Percentiles rank a stretch among this genome's conserved stretches.
phyloP scores from a whole-genome alignment of 1,140 invertebrate species.

The Ptiloglossa arizonensis region DNA sequence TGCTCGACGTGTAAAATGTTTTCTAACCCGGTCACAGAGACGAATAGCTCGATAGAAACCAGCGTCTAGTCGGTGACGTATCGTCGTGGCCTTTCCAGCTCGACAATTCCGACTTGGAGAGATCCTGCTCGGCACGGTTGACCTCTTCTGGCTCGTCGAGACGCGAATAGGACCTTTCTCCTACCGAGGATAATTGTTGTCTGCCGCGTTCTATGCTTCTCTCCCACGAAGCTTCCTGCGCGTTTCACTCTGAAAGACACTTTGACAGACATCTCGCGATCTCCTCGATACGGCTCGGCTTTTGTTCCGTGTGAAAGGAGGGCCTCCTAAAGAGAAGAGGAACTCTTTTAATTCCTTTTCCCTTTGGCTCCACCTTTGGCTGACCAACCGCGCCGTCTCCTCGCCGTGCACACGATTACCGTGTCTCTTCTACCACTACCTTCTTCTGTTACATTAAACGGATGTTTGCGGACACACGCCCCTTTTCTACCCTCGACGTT shows the following conservation, averaged over 20 bases:
- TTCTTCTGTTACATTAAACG: neutral
- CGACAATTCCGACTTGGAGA: conserved; percentile 21
- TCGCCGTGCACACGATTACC: conserved; percentile 4
- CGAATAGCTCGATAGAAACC: neutral
- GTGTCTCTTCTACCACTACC: neutral
- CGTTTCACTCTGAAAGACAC: conserved; percentile 23
- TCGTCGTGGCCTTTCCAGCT: conserved; percentile 47
- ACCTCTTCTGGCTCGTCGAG: conserved; percentile 48
- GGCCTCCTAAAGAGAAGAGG: neutral
- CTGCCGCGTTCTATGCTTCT: conserved; percentile 30
- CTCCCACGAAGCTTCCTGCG: conserved; percentile 32
- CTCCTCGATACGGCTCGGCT: conserved; percentile 23
- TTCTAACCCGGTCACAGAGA: neutral
- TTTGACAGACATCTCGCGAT: conserved; percentile 40
- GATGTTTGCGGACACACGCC: conserved; percentile 13
- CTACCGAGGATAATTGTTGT: conserved; percentile 51
- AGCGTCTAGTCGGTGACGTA: conserved; percentile 1
- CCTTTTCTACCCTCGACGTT: neutral
- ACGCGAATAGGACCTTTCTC: conserved; percentile 48
- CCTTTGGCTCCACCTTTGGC: neutral
- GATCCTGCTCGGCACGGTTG: conserved; percentile 43
- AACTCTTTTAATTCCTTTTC: neutral
- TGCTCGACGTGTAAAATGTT: neutral
- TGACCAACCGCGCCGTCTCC: neutral
- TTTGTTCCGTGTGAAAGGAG: conserved; percentile 36